Percentiles rank a stretch among this genome's conserved stretches.
These are phyloP conservation scores for Abrostola triplasia DNA, from an alignment of 2,888 invertebrate species.

Conservation along the genomic window DNA sequence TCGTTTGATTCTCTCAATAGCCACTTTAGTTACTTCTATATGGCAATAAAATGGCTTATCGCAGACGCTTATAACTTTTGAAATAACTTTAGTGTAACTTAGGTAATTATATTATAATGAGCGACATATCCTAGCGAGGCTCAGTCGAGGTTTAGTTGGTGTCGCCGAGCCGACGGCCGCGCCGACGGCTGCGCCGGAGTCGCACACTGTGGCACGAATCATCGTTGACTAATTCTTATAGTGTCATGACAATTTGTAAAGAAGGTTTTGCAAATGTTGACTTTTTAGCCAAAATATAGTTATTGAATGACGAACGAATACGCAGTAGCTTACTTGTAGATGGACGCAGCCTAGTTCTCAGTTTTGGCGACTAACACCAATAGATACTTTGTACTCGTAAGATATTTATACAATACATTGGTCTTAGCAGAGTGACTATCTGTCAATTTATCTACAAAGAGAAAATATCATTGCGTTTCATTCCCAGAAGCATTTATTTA, in stretches of 20 bases:
- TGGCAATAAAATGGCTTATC: slow-evolving; percentile 67
- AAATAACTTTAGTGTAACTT: slow-evolving; percentile 69
- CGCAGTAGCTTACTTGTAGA: slow-evolving; percentile 87
- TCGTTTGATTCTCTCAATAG: slow-evolving; percentile 66
- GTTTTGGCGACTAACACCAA: slow-evolving; percentile 86
- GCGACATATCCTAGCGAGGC: slow-evolving; percentile 81
- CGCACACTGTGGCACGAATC: slow-evolving; percentile 71
- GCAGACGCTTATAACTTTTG: slow-evolving; percentile 75
- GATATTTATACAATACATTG: slow-evolving; percentile 85
- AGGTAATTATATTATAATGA: slow-evolving; percentile 72
- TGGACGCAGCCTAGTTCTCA: slow-evolving; percentile 86
- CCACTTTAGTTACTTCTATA: slow-evolving; percentile 67
- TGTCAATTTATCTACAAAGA: slow-evolving; percentile 87
- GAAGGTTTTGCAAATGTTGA: slow-evolving; percentile 87
- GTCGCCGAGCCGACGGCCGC: slow-evolving; percentile 75
- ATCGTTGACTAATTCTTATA: slow-evolving; percentile 87
- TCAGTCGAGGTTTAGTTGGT: slow-evolving; percentile 54
- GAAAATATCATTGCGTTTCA: slow-evolving; percentile 79
- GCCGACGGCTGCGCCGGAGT: slow-evolving; percentile 70
- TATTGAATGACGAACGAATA: slow-evolving; percentile 88
- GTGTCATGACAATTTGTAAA: slow-evolving; percentile 87
- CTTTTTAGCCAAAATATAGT: slow-evolving; percentile 88
- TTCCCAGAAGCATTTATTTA: slow-evolving; percentile 86
- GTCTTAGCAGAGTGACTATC: slow-evolving; percentile 85
- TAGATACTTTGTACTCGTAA: slow-evolving; percentile 85